phyloP scores from a whole-genome alignment of 2,888 invertebrate species.

The Xylota sylvarum region DNA sequence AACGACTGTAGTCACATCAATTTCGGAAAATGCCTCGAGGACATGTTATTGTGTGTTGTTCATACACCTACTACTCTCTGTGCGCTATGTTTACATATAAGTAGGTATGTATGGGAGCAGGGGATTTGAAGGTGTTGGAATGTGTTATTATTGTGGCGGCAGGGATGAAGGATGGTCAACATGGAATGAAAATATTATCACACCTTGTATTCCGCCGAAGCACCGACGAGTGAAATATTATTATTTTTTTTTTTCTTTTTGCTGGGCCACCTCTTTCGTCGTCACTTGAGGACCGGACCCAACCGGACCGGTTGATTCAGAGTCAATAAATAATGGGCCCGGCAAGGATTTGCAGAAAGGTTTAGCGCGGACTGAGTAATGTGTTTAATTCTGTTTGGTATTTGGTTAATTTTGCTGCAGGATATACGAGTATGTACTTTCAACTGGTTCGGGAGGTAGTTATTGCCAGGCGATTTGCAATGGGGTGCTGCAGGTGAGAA shows the following conservation, averaged over 20 bases:
- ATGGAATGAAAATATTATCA: slow-evolving; percentile 75
- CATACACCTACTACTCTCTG: slow-evolving; percentile 43
- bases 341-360: slow-evolving; percentile 50
- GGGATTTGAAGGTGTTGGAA: slow-evolving; percentile 58
- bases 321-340: slow-evolving; percentile 74
- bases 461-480: background rate
- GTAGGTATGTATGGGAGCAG: background rate
- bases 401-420: slow-evolving; percentile 69
- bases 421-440: background rate
- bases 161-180: slow-evolving; percentile 61
- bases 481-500: background rate
- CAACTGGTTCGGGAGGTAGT: background rate
- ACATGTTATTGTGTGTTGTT: slow-evolving; percentile 71
- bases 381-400: slow-evolving; percentile 73
- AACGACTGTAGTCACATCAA: slow-evolving; percentile 64
- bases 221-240: slow-evolving; percentile 70
- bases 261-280: slow-evolving; percentile 39
- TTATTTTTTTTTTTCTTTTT: too few species aligned
- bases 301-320: slow-evolving; percentile 51
- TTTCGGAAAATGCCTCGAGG: slow-evolving; percentile 76
- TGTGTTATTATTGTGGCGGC: slow-evolving; percentile 57
- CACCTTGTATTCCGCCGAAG: slow-evolving; percentile 56
- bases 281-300: slow-evolving; percentile 49
- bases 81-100: too few species aligned
- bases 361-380: slow-evolving; percentile 61